Percentiles rank a stretch among this genome's conserved stretches.
Evolutionary conservation across 2,888 invertebrate genomes (phyloP).

Genomic region (Tetranychus piercei): DNA sequence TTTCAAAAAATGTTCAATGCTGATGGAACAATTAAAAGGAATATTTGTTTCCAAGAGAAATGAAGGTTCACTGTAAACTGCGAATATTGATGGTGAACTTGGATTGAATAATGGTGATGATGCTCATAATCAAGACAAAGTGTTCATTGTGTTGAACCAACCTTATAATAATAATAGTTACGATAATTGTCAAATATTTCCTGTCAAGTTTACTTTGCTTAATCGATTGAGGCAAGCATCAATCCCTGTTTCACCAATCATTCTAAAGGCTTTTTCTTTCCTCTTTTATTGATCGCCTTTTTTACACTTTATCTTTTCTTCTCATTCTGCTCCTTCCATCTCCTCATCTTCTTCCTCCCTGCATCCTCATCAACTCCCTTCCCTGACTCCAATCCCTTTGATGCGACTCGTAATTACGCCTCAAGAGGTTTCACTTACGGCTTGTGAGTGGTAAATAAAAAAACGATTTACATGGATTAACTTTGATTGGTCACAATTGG

Average conservation of each 20-base stretch:
- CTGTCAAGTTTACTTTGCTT: not conserved
- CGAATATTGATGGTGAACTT: not conserved
- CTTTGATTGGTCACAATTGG: slow-evolving; percentile 1
- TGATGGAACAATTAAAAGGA: too few species aligned
- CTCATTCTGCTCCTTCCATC: too few species aligned
- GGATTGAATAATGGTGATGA: not conserved
- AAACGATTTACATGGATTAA: not conserved
- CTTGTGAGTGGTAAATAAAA: slow-evolving; percentile 1
- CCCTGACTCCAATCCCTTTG: not conserved
- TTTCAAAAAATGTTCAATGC: too few species aligned
- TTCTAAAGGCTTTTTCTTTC: not conserved
- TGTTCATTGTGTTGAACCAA: not conserved
- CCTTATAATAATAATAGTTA: not conserved
- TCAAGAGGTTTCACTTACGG: not conserved
- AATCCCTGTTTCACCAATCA: not conserved
- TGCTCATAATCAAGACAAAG: too few species aligned
- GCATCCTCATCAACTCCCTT: not conserved
- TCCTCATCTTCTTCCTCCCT: not conserved
- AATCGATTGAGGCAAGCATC: not conserved
- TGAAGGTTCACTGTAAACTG: not conserved
- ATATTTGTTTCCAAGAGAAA: too few species aligned
- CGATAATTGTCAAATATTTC: not conserved
- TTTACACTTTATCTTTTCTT: not conserved
- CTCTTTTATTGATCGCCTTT: not conserved
- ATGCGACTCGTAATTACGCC: not conserved